Conservation (phyloP, 1,140 invertebrate genomes). For the Aphidius gifuensis region DNA sequence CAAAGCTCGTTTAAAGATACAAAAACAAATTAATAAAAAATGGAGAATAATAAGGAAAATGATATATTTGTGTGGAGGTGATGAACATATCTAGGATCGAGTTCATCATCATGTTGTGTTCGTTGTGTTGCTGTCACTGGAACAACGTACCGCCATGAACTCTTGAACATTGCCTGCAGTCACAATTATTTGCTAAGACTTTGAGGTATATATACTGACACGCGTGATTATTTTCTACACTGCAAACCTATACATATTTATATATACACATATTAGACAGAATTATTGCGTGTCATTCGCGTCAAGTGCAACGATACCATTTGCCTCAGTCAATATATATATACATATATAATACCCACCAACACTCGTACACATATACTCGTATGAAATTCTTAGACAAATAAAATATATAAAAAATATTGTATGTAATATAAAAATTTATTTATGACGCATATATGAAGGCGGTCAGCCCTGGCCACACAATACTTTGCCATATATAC, state of each 20-base stretch:
- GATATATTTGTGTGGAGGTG: slow-evolving; percentile 5
- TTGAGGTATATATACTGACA: neutral
- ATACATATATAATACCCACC: neutral
- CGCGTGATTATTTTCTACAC: neutral
- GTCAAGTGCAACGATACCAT: slow-evolving; percentile 49
- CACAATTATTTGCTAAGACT: neutral
- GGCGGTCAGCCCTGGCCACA: too few species aligned
- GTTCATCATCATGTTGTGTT: neutral
- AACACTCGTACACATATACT: neutral
- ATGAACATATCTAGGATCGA: slow-evolving; percentile 22
- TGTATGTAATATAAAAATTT: too few species aligned
- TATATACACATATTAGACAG: slow-evolving; percentile 30
- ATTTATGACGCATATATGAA: too few species aligned
- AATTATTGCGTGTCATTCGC: slow-evolving; percentile 46
- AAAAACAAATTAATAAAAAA: too few species aligned
- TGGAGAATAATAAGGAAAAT: too few species aligned
- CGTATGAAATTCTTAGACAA: neutral
- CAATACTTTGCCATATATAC: too few species aligned
- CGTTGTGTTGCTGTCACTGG: slow-evolving; percentile 37
- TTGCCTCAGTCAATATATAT: slow-evolving; percentile 24
- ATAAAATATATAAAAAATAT: too few species aligned
- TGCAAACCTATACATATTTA: neutral
- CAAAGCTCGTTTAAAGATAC: too few species aligned
- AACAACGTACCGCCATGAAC: slow-evolving; percentile 51
- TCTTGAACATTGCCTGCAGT: slow-evolving; percentile 18